Base-by-base conservation (phyloP, 1,140 invertebrate genomes). In the Pseudomyrmex cubaensis region DNA sequence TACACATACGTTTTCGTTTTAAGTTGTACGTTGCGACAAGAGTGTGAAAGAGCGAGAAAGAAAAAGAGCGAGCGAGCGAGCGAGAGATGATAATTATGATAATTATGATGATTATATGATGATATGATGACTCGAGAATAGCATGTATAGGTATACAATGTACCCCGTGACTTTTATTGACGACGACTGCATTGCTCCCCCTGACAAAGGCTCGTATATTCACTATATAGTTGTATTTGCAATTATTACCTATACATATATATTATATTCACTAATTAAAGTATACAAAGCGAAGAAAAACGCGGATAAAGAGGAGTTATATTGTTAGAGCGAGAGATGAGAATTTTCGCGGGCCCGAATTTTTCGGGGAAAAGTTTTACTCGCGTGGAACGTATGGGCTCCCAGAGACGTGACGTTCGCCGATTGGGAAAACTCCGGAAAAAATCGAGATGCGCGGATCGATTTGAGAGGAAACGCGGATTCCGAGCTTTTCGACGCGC, bases 181-280 rank as follows among this genome's bases (percentile, higher is more conserved):
- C 72, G 90, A 91, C 91, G 90, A 92, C 90, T 92, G 89, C 88
- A 90, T 91, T 90, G 85, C 86, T 91, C 90, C 89, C 87, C 89
- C 78, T 90, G 87, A 92, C 90, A 91, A 93, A 93, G 87, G 90
- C 92, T 93, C 89, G 90, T 91, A 92, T 92, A 92, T 91, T 91
- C 89, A 91, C 90, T 91, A 92, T 73, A 90, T 92, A 92, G 90
- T 92, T 92, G 88, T 92, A 92, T 92, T 91, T 92, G 86, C 86
- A 91, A 91, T 92, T 92, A 93, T 91, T 92, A 90, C 85, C 85
- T 90, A 91, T 85, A 66, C 77, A 78, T 88, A 83, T 85, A 85
- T 90, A 92, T 90, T 90, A 90, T 90, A 87, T 92, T 88, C 87
- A 91, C 85, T 90, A 90, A 90, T 90, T 87, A 87, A 89, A 89